Evolutionary conservation across 2,113 vertebrate genomes (phyloP), one percentile per base, ranked within the genome.

Genomic region (Xenotilapia leptura): DNA sequence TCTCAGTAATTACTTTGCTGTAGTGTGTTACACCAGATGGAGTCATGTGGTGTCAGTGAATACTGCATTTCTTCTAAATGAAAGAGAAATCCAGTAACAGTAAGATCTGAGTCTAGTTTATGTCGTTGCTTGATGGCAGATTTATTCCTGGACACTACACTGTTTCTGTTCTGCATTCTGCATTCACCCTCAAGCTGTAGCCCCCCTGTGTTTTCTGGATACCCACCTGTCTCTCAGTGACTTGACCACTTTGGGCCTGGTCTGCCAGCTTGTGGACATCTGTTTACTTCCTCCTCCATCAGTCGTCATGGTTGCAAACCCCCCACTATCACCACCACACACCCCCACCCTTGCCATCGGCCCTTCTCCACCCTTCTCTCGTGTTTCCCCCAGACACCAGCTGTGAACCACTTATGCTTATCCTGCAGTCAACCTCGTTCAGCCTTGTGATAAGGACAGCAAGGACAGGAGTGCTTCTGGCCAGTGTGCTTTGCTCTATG

Each of bases 261-360:
- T 85, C 90, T 94, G 93, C 93, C 94, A 95, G 94, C 93, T 94
- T 95, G 95, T 92, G 89, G 94, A 96, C 95, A 95, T 95, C 95
- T 96, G 95, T 95, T 95, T 96, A 95, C 93, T 94, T 95, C 92
- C 91, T 95, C 89, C 91, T 94, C 90, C 87, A 92, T 89, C 94
- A 90, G 94, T 95, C 80, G 85, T 83, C 95, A 96, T 95, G 94
- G 91, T 90, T 88, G 86, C 93, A 86, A 83, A 87, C 5, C 65
- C 56, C 77, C 68, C 19, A 49, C 75, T 9, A 51, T 68, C 4
- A 3, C 77, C 87, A 58, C 81, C 75, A 51, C 65, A 62, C 84
- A 21, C 85, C 86, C 82, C 85, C 62, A 86, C 86, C 86, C 53
- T 58, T 21, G 47, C 86, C 3, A 80, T 70, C 88, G 70, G 9